A percentile compares a stretch with the other conserved stretches of the same genome.
Evolutionary conservation across 2,888 invertebrate species (phyloP).

Genomic region (Chaitophorus viminalis): DNA sequence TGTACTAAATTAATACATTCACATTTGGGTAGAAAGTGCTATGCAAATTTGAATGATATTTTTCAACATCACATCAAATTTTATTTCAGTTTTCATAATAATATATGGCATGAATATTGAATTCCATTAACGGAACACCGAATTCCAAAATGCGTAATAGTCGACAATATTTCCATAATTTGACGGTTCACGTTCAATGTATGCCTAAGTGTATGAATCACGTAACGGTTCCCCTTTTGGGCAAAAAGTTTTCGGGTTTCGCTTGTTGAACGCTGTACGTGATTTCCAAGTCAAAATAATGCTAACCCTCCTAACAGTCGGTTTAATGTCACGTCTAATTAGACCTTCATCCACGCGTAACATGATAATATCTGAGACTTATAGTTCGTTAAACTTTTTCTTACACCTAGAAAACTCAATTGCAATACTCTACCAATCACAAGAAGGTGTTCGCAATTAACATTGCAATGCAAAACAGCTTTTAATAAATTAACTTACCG

Average conservation of each 20-base stretch:
- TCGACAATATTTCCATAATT: constrained; percentile 39
- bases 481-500: constrained; percentile 71
- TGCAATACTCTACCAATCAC: too few species aligned
- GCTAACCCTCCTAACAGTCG: constrained; percentile 34
- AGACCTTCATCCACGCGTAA: constrained; percentile 9
- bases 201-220: constrained; percentile 46
- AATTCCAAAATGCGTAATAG: constrained; percentile 30
- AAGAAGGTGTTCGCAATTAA: neutral
- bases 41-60: neutral
- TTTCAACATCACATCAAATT: neutral
- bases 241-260: constrained; percentile 53
- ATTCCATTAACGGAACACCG: neutral
- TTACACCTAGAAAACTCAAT: constrained; percentile 15
- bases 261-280: constrained; percentile 59
- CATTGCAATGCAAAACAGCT: neutral
- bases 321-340: constrained; percentile 56
- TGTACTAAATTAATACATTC: too few species aligned
- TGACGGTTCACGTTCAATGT: constrained; percentile 32
- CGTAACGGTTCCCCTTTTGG: constrained; percentile 22
- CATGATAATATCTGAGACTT: constrained; percentile 44
- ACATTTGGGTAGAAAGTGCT: too few species aligned
- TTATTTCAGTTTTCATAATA: neutral
- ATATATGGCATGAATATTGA: neutral
- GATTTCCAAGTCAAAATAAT: constrained; percentile 59
- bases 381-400: constrained; percentile 34